A percentile compares a stretch with the other conserved stretches of the same genome.
phyloP scores from a whole-genome alignment of 2,113 vertebrate genomes.

The Xiphias gladius region DNA sequence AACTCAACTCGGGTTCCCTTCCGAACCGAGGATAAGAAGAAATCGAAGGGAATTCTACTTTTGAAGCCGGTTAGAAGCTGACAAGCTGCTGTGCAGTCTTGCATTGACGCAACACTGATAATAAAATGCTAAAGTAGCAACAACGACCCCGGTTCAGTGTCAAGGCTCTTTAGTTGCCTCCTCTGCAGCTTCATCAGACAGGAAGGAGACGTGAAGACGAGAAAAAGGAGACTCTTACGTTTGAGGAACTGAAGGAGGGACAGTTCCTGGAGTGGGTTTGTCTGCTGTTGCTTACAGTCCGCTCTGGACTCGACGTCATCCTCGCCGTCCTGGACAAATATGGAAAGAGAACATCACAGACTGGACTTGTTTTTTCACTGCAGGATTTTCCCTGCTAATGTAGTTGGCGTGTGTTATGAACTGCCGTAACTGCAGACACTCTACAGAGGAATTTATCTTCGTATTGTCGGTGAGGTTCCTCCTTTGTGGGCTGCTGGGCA shows the following conservation, averaged over 20 bases:
- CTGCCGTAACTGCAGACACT: neutral
- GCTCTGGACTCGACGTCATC: conserved; percentile 1
- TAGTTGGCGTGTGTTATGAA: neutral
- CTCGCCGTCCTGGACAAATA: conserved; percentile 58
- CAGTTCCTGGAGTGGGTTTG: conserved; percentile 53
- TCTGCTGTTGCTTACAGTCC: conserved; percentile 55
- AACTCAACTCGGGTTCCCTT: no score
- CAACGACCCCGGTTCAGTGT: neutral
- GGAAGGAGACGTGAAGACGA: conserved; percentile 26
- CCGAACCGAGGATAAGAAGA: no score
- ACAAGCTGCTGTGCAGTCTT: no score
- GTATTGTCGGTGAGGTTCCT: no score
- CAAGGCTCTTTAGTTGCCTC: neutral
- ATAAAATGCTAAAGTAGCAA: no score
- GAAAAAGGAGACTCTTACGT: conserved; percentile 81
- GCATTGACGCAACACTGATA: no score
- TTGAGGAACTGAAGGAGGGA: conserved; percentile 88
- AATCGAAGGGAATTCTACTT: no score
- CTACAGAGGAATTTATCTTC: no score
- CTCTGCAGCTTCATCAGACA: conserved; percentile 8
- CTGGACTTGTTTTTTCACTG: neutral
- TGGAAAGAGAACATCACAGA: conserved; percentile 35
- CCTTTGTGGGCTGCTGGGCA: no score
- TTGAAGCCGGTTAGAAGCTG: no score
- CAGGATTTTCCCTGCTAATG: neutral